Evolutionary conservation across 1,140 invertebrate genomes (phyloP), one percentile per base, ranked within the genome.

Genomic region (Drosophila mojavensis): DNA sequence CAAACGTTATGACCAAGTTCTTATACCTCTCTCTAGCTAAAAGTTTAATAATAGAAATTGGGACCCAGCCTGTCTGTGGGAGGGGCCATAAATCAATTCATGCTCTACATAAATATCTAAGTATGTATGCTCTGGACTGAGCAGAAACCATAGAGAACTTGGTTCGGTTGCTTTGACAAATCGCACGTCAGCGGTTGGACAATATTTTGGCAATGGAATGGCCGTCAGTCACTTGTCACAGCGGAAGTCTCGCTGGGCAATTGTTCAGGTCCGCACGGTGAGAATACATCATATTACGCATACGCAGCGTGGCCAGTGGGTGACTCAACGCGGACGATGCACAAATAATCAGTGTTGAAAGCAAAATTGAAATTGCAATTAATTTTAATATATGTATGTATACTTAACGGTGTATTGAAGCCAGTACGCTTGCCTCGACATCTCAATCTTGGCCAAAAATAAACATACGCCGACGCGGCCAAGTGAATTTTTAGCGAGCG

Each of bases 81-180:
- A 56, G 17, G 33, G 60, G 28, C 47, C 47, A 79, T 86, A 86
- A 88, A 86, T 86, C 79, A 76, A 79, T 61, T 26, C 53, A 30
- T 41, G 13, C 39, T 9, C n/a, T 7, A 11, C 11, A 24, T 28
- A 59, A 30, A 5, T 30, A 4, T 30, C 5, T 4, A 30, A 66
- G 54, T 59, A 67, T 73, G 64, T 56, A 67, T 73, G 64, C 63
- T 67, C 50, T 56, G 51, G 48, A 39, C 39, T 61, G 61, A 7
- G 33, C 13, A 15, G 33, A 11, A 61, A 30, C 45, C 62, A 43
- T 71, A 1, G 17, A 58, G 67, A 48, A 61, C 73, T 64, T 5
- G 4, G 66, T 53, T 56, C 24, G 51, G 45, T 58, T 72, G 36
- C 50, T 39, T 77, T 79, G 83, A 88, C 83, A 86, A 86, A 86